Percentiles rank a stretch among this genome's conserved stretches.
These are phyloP conservation scores for Octonoba sinensis DNA, from an alignment of 2,888 invertebrate genomes.

Conservation along the genomic window DNA sequence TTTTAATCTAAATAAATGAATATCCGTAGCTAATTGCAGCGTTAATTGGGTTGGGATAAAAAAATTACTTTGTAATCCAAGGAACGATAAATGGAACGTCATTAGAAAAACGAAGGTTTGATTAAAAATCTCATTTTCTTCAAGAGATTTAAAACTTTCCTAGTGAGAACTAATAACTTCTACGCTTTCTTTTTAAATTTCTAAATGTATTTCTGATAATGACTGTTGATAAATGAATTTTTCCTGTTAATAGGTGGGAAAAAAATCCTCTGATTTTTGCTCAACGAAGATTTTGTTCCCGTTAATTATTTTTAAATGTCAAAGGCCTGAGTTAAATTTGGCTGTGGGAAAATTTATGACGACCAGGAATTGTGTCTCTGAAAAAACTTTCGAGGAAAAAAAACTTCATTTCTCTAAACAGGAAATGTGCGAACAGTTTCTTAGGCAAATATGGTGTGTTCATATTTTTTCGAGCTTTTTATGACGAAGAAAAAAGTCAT, in stretches of 20 bases:
- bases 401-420: too few relatives aligned
- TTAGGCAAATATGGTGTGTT: not conserved
- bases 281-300: slow-evolving; percentile 11
- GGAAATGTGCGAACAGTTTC: too few relatives aligned
- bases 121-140: slow-evolving; percentile 23
- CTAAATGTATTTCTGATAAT: slow-evolving; percentile 33
- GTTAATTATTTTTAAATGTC: slow-evolving; percentile 47
- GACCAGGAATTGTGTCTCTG: not conserved
- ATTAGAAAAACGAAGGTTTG: slow-evolving; percentile 10
- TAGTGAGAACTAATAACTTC: slow-evolving; percentile 13
- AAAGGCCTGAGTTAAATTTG: slow-evolving; percentile 14
- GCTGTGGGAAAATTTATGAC: slow-evolving; percentile 18
- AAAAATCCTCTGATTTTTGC: not conserved
- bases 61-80: slow-evolving; percentile 6
- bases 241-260: not conserved
- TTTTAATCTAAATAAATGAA: not conserved
- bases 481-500: slow-evolving; percentile 3
- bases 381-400: too few relatives aligned
- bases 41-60: slow-evolving; percentile 21
- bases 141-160: not conserved
- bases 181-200: too few relatives aligned
- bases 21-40: slow-evolving; percentile 20
- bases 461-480: not conserved
- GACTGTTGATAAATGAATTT: slow-evolving; percentile 50
- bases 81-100: not conserved